Conservation (phyloP, 2,797 vertebrate genomes). For the Agapornis canus region DNA sequence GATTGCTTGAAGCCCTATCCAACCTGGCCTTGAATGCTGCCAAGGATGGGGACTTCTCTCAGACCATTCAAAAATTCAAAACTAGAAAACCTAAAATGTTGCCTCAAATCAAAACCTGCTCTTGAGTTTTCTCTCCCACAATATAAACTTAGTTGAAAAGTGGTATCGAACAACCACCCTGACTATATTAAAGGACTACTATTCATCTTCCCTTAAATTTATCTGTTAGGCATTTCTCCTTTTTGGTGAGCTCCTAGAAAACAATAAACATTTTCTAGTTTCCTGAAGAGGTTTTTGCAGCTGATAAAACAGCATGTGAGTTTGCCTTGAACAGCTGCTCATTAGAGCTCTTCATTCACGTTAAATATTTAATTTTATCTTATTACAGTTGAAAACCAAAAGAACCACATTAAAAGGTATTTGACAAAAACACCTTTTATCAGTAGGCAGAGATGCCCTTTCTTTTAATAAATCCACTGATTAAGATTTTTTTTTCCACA, state of each 20-base stretch:
- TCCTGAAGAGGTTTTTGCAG: neutral
- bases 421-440: neutral
- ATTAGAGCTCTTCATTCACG: neutral
- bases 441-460: neutral
- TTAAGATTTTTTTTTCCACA: neutral
- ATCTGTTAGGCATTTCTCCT: neutral
- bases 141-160: neutral
- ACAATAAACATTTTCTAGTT: neutral
- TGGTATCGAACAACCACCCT: neutral
- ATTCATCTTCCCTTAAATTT: neutral
- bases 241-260: neutral
- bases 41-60: neutral
- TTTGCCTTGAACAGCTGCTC: neutral
- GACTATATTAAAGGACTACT: neutral
- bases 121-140: neutral
- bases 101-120: neutral
- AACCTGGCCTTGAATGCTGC: neutral
- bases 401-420: neutral
- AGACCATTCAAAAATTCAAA: neutral
- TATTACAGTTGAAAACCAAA: neutral
- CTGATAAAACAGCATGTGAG: neutral
- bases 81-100: neutral
- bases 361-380: neutral
- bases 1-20: neutral
- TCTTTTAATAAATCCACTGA: conserved; percentile 24